phyloP scores from a whole-genome alignment of 23 tunicate species.

The Phallusia fumigata region DNA sequence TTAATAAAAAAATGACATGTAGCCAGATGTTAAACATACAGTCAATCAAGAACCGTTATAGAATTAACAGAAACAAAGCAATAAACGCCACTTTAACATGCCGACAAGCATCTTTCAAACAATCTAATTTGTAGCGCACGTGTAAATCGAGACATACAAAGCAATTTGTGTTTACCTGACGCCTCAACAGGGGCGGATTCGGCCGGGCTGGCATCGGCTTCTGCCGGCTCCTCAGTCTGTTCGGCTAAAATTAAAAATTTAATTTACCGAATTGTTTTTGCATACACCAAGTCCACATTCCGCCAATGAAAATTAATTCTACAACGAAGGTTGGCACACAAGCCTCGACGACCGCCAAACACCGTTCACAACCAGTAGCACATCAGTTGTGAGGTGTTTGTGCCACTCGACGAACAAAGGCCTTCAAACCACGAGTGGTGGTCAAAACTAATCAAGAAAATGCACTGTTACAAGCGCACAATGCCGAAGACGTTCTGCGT shows the following conservation, averaged over 20 bases:
- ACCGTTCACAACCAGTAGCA: neutral
- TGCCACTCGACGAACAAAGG: neutral
- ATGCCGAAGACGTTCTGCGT: conserved; percentile 12
- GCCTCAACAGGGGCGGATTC: neutral
- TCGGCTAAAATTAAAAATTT: neutral
- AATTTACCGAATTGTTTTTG: neutral
- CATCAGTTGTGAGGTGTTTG: neutral
- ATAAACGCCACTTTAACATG: too few relatives aligned
- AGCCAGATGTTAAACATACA: too few relatives aligned
- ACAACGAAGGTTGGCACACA: neutral
- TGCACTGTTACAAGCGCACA: conserved; percentile 16
- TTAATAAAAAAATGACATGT: too few relatives aligned
- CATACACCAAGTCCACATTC: neutral
- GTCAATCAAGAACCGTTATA: too few relatives aligned
- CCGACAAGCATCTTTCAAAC: too few relatives aligned
- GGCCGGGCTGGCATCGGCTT: neutral
- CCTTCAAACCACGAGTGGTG: neutral
- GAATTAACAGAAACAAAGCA: too few relatives aligned
- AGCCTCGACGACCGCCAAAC: neutral
- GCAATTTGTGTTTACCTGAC: neutral
- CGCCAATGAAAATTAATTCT: neutral
- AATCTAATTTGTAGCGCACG: too few relatives aligned
- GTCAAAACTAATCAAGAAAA: neutral
- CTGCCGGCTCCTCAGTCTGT: neutral
- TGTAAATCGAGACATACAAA: too few relatives aligned